Conservation (phyloP, 2,113 vertebrate genomes). For the Lethenteron reissneri region DNA sequence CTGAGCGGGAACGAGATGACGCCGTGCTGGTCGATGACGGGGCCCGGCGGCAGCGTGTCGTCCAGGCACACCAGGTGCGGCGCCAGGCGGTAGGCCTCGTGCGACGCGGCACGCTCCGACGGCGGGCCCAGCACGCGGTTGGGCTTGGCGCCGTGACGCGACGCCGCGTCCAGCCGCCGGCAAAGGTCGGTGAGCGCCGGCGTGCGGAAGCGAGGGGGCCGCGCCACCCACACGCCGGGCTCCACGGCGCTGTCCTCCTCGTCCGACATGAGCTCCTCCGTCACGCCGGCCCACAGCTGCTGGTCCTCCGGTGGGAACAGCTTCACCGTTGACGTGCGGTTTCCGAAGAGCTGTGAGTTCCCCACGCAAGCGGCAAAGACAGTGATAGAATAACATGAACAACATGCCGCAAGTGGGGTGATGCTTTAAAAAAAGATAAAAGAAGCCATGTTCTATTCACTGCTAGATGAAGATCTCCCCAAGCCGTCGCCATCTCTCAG, state of each 20-base stretch:
- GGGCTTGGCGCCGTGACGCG: slow-evolving; percentile 26
- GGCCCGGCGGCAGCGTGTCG: neutral
- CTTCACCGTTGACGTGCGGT: slow-evolving; percentile 24
- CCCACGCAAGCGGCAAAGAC: no score
- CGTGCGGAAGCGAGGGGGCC: slow-evolving; percentile 24
- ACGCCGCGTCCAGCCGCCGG: slow-evolving; percentile 26
- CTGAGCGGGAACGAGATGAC: neutral
- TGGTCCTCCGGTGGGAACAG: slow-evolving; percentile 24
- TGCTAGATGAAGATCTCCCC: no score
- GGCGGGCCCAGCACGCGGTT: slow-evolving; percentile 23
- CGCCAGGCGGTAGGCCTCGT: slow-evolving; percentile 21
- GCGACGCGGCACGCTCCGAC: slow-evolving; percentile 25
- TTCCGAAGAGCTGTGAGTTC: slow-evolving; percentile 23
- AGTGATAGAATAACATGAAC: no score
- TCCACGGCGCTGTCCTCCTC: slow-evolving; percentile 29
- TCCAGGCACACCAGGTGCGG: slow-evolving; percentile 14
- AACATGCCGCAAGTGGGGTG: no score
- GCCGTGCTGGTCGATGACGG: neutral
- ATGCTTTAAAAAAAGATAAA: no score
- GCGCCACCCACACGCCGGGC: slow-evolving; percentile 29
- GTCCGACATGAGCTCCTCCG: slow-evolving; percentile 30
- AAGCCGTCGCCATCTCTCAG: no score
- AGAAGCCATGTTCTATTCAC: no score
- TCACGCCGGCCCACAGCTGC: slow-evolving; percentile 23
- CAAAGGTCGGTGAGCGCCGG: slow-evolving; percentile 24